A percentile compares a stretch with the other conserved stretches of the same genome.
These are phyloP conservation scores for Anticlea derivata DNA, from an alignment of 2,888 invertebrate species.

Conservation along the genomic window DNA sequence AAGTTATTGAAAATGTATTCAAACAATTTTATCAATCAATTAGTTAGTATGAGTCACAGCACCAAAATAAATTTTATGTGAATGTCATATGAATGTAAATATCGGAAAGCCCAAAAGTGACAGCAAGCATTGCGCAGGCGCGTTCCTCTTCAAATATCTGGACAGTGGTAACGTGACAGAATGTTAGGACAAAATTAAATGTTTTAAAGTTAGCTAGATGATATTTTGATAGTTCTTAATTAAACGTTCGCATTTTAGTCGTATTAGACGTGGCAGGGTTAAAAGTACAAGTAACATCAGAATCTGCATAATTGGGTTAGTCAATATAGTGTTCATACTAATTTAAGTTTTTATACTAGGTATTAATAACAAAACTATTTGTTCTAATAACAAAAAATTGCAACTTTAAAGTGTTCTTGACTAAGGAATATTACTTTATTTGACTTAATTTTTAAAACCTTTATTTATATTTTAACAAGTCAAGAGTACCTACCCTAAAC, in stretches of 20 bases:
- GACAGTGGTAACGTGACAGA: constrained; percentile 50
- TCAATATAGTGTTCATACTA: too few species aligned
- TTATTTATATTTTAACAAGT: too few species aligned
- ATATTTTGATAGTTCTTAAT: constrained; percentile 38
- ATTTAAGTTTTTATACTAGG: too few species aligned
- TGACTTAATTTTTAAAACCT: too few species aligned
- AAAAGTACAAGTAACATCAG: too few species aligned
- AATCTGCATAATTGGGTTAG: constrained; percentile 27
- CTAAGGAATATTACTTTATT: too few species aligned
- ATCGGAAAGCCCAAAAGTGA: constrained; percentile 34
- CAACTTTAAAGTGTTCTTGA: too few species aligned
- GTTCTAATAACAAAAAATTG: too few species aligned
- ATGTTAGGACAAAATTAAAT: constrained; percentile 40
- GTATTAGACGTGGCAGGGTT: constrained; percentile 25
- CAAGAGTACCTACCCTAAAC: too few species aligned
- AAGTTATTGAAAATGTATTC: too few species aligned
- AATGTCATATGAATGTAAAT: not conserved
- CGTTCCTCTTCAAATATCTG: constrained; percentile 52
- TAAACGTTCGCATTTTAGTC: constrained; percentile 30
- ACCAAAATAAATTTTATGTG: constrained; percentile 17
- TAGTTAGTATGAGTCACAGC: not conserved
- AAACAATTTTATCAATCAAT: too few species aligned
- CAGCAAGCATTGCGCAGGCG: constrained; percentile 58
- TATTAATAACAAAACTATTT: too few species aligned
- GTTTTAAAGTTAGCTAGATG: constrained; percentile 28